Evolutionary conservation across 2,888 invertebrate genomes (phyloP).

Genomic region (Caenorhabditis virilis): DNA sequence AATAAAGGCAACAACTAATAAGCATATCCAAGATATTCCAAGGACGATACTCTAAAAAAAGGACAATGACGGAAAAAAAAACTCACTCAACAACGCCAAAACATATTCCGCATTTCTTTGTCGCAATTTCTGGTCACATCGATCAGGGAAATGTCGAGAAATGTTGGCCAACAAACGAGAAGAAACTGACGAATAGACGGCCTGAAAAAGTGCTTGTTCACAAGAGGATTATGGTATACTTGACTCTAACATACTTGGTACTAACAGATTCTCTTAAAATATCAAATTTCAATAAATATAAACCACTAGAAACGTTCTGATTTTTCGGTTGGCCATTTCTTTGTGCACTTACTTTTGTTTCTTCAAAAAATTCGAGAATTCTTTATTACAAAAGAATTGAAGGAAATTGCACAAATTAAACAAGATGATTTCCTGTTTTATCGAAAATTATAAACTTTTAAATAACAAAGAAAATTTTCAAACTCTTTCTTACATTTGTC

Average conservation of each 20-base stretch:
- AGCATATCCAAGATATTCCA: too few species aligned
- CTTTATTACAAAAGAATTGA: too few species aligned
- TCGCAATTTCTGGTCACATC: conserved; percentile 30
- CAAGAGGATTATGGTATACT: conserved; percentile 18
- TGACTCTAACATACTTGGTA: conserved; percentile 2
- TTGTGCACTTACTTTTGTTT: too few species aligned
- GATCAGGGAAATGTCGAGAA: conserved; percentile 47
- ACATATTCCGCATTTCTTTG: conserved; percentile 29
- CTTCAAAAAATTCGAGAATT: not conserved
- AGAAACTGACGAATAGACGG: conserved; percentile 36
- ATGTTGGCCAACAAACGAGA: conserved; percentile 51
- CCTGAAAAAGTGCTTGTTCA: conserved; percentile 16
- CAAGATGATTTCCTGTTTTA: too few species aligned
- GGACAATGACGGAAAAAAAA: not conserved
- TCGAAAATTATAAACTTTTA: too few species aligned
- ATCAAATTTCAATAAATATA: not conserved
- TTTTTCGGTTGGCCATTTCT: too few species aligned
- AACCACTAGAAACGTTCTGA: too few species aligned
- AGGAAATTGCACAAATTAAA: too few species aligned
- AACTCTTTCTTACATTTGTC: conserved; percentile 13
- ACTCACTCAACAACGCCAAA: conserved; percentile 33
- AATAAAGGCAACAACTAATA: too few species aligned
- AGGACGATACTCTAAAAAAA: not conserved
- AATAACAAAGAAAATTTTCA: not conserved
- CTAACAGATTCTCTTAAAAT: not conserved